Conservation (phyloP, 1,140 invertebrate genomes). For the Drosophila kohkoa region DNA sequence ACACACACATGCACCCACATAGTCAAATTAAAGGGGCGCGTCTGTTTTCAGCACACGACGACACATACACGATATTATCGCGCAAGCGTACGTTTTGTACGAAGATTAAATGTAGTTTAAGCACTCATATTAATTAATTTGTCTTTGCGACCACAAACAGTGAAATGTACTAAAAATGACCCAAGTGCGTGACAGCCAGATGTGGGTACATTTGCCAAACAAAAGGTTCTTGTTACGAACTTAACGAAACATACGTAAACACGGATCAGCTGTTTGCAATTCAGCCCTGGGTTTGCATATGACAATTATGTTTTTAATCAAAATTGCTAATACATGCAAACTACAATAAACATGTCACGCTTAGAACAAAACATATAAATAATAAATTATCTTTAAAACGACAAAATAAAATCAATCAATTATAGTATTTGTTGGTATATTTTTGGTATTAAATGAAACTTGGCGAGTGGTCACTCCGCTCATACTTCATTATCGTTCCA, state of each 20-base stretch:
- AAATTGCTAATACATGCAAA: no score
- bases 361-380: no score
- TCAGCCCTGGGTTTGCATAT: neutral
- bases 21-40: conserved; percentile 44
- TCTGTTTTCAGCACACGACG: conserved; percentile 10
- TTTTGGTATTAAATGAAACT: neutral
- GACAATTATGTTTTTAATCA: neutral
- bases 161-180: conserved; percentile 34
- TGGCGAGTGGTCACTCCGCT: neutral
- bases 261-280: neutral
- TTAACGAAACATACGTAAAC: neutral
- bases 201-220: neutral
- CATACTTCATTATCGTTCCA: conserved; percentile 61
- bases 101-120: conserved; percentile 36
- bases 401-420: no score
- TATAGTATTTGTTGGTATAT: no score
- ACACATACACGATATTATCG: conserved; percentile 27
- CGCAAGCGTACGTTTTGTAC: conserved; percentile 46
- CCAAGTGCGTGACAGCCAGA: conserved; percentile 26
- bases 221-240: conserved; percentile 7
- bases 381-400: no score
- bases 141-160: conserved; percentile 29
- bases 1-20: conserved; percentile 32
- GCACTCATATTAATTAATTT: conserved; percentile 52
- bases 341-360: no score